Base-by-base conservation (phyloP, 2,888 invertebrate species). In the Perizoma flavofasciatum region DNA sequence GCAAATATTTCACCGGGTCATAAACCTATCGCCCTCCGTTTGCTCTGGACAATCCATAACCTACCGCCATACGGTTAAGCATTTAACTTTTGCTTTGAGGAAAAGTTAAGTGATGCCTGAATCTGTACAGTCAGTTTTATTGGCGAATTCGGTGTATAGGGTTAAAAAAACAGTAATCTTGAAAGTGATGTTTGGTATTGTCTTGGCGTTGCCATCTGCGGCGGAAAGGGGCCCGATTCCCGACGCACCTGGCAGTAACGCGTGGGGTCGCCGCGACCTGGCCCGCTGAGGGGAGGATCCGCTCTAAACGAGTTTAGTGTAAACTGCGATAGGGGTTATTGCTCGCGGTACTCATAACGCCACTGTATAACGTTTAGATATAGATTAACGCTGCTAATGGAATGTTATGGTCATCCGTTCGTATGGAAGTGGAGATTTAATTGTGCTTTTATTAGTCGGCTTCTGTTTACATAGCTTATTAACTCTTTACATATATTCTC, bases 201-300 rank as follows among this genome's bases (percentile, higher is more conserved):
- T 49, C 10, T 50, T 55, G 45, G 50, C 56, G 49, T 55, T 58
- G 65, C 68, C 86, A 87, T 85, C 85, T 85, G 88, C 83, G 73
- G 72, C 79, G 85, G 82, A 81, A 22, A 83, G 80, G 83, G 80
- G 79, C 74, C 67, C 70, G 74, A 64, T 78, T 78, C 74, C 67
- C 70, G 74, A 63, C 78, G 73, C 89, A 89, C 89, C 88, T 88
- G 89, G 89, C 80, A 81, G 83, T 74, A 79, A 77, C 79, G 78
- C 84, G 85, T 83, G 85, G 87, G 85, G 86, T 82, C 82, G 81
- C 73, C 66, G 69, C 77, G 77, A 73, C 81, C 78, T 69, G 71
- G 66, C 68, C 74, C 79, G 79, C 76, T 77, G 49, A 81, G 78
- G 82, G 82, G 82, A 77, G 77, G 73, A 73, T 73, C 73, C 68